Conservation (phyloP, 2,113 vertebrate species). For the Malaclemys terrapin region DNA sequence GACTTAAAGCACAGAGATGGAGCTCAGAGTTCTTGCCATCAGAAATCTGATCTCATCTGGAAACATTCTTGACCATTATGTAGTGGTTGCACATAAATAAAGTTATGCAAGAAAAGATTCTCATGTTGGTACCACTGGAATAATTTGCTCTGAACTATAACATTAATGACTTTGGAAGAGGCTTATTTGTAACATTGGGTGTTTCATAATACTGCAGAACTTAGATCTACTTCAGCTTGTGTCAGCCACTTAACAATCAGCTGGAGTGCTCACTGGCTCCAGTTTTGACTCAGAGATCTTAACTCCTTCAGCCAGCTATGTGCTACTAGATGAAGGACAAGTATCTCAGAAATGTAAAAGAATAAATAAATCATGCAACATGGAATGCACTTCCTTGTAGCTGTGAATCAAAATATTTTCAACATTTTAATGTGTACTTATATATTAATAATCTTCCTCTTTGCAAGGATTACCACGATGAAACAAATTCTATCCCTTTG, state of each 20-base stretch:
- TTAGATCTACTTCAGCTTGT: fast-evolving
- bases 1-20: neutral
- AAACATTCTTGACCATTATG: neutral
- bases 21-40: neutral
- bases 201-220: fast-evolving
- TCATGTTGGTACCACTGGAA: neutral
- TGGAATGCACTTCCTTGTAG: neutral
- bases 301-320: fast-evolving
- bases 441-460: neutral
- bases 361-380: neutral
- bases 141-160: neutral
- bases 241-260: neutral
- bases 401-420: neutral
- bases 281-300: fast-evolving
- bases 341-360: neutral
- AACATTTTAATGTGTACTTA: neutral
- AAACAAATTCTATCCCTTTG: neutral
- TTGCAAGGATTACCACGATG: neutral
- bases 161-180: fast-evolving
- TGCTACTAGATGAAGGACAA: neutral
- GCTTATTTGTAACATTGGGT: too few species aligned
- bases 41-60: neutral
- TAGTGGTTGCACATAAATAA: neutral
- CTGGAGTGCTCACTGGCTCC: neutral
- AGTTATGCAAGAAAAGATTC: neutral